Evolutionary conservation across 2,888 invertebrate genomes (phyloP), one percentile per base, ranked within the genome.

Genomic region (Fabriciana adippe): DNA sequence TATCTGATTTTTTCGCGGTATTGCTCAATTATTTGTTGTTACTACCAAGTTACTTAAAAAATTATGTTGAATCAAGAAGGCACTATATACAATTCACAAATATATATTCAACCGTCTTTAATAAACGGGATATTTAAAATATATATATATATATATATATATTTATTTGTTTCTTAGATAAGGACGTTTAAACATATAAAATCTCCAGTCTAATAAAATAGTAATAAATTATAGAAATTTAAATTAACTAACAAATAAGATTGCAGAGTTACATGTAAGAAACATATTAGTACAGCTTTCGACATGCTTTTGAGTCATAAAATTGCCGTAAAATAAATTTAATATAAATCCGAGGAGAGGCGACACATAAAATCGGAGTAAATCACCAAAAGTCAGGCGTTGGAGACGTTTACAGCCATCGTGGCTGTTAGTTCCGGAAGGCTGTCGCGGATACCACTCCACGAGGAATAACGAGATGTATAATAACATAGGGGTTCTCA

Each of bases 301-400:
- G 84, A 88, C 88, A 87, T 88, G 87, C 81, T 88, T 83, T 80
- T 80, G 80, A 81, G 86, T 83, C 88, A 85, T 91, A 90, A 91
- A 89, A 86, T 84, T 82, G 84, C 84, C 83, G 85, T 89, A 89
- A 90, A 90, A 89, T 90, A 89, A 90, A 87, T 88, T 89, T 89
- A 89, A 89, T 89, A 89, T 88, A 88, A 88, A 88, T 89, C 85
- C 82, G 82, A 81, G 84, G 83, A 84, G 86, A 83, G 84, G 84
- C 86, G 89, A 87, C 89, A 90, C 90, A 91, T 91, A 92, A 92
- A 92, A 90, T 90, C 85, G 89, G 80, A 87, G 89, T 92, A 92
- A 92, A 92, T 92, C 91, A 90, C 90, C 83, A 79, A 87, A 89
- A 90, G 90, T 89, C 91, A 89, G 86, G 83, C 89, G 89, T 80